Evolutionary conservation across 2,113 vertebrate species (phyloP), one percentile per base, ranked within the genome.

Genomic region (Alligator mississippiensis): DNA sequence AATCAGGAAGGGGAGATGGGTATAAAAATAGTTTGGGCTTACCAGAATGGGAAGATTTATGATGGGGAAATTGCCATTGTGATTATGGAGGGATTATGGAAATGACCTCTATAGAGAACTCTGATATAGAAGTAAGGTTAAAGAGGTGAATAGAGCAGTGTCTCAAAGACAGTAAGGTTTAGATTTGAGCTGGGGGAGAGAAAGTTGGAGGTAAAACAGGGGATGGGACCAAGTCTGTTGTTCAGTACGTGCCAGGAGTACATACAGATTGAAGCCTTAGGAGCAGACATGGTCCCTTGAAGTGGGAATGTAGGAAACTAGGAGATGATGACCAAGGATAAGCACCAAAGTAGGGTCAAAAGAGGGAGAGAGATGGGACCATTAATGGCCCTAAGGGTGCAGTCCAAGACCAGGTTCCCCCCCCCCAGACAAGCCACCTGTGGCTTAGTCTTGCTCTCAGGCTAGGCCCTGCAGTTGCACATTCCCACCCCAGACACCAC

Each of bases 301-400:
- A 77, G 61, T n/a, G n/a, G n/a, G 64, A 61, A 47, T 16, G 0
- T 1, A 74, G 63, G 75, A 24, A 63, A 59, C 87, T 38, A 22
- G 0, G 0, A 72, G 30, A 21, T 34, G 19, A 82, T 18, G 28
- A 5, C 11, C 47, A 27, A 76, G 66, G 19, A 18, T 82, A 6
- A 47, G 30, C 54, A 27, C 12, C 10, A 75, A 24, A 59, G 1
- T 5, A 5, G 81, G 80, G 77, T 10, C 25, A 21, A 57, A 80
- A 30, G 66, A 68, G n/a, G 8, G 27, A 28, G 28, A 1, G 5
- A 15, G 34, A 79, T 19, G 57, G 8, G 64, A 66, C 64, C 64
- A 66, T 66, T 66, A 66, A 16, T 28, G 64, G 22, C 22, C 14
- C 15, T 66, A 66, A 66, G n/a, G 25, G 28, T 28, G 28, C 64